These are phyloP conservation scores for Melitaea athalia DNA, from an alignment of 2,888 invertebrate genomes.

Conservation along the genomic window DNA sequence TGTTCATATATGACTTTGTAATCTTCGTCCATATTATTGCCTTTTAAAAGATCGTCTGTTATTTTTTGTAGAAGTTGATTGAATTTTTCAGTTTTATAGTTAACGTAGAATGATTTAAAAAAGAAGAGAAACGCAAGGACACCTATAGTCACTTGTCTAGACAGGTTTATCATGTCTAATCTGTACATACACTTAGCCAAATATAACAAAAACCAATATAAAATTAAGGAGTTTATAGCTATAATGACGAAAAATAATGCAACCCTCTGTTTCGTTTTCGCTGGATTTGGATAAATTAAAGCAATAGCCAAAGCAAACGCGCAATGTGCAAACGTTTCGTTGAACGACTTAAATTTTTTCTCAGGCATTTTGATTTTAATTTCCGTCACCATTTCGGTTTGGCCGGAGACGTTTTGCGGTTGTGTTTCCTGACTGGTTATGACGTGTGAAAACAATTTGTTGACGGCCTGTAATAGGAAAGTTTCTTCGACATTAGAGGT, in stretches of 20 bases:
- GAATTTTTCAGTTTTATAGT: constrained; percentile 53
- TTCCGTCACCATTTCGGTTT: constrained; percentile 31
- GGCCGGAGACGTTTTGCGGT: constrained; percentile 31
- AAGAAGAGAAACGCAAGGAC: constrained; percentile 57
- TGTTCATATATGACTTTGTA: constrained; percentile 56
- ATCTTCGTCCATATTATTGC: constrained; percentile 54
- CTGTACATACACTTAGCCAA: constrained; percentile 51
- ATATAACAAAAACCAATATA: constrained; percentile 60
- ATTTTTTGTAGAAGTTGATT: constrained; percentile 55
- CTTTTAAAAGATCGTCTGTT: constrained; percentile 54
- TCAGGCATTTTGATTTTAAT: constrained; percentile 19
- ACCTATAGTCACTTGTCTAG: constrained; percentile 58
- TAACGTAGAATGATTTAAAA: constrained; percentile 60
- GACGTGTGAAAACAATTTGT: constrained; percentile 38
- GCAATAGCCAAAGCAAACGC: constrained; percentile 58
- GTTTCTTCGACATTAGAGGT: constrained; percentile 43
- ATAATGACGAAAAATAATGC: constrained; percentile 45
- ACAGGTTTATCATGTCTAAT: constrained; percentile 57
- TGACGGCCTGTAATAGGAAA: constrained; percentile 41
- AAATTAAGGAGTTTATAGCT: constrained; percentile 47
- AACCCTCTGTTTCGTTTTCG: constrained; percentile 46
- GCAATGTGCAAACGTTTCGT: constrained; percentile 59
- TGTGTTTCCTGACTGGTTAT: constrained; percentile 19
- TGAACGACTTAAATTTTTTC: constrained; percentile 56
- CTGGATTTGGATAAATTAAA: constrained; percentile 60